Conservation (phyloP, 2,888 invertebrate species). For the Nebria salina region DNA sequence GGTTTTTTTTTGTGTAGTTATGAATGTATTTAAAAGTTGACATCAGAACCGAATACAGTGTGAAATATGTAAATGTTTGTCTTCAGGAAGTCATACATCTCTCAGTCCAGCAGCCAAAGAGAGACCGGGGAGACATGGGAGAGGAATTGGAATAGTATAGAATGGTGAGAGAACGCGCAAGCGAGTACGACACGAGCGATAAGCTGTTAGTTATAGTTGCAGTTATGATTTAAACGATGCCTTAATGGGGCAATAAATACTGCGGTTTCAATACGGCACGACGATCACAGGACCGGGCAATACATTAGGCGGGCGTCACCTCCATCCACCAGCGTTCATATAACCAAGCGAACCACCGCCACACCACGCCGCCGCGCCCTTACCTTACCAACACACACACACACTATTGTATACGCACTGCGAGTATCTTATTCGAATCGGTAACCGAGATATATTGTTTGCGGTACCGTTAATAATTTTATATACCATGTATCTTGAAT, state of each 20-base stretch:
- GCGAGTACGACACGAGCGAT: conserved; percentile 51
- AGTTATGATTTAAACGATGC: conserved; percentile 68
- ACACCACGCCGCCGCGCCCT: neutral
- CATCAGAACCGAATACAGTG: neutral
- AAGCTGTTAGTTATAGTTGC: conserved; percentile 66
- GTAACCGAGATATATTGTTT: neutral
- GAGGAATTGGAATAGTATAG: conserved; percentile 31
- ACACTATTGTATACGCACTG: neutral
- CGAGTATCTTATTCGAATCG: neutral
- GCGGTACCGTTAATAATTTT: neutral
- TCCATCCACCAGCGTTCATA: conserved; percentile 19
- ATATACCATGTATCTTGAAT: neutral
- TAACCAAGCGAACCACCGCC: neutral
- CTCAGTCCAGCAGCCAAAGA: neutral
- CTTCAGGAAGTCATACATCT: neutral
- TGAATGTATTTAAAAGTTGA: neutral
- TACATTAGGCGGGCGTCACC: conserved; percentile 55
- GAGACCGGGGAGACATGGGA: conserved; percentile 32
- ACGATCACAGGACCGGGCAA: conserved; percentile 61
- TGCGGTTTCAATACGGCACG: conserved; percentile 67
- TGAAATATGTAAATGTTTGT: neutral
- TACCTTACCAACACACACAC: neutral
- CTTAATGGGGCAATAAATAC: conserved; percentile 72
- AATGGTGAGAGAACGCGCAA: conserved; percentile 35
- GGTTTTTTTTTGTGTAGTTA: too few species aligned